Conservation (phyloP, 2,113 vertebrate genomes). For the Bujurquina vittata region DNA sequence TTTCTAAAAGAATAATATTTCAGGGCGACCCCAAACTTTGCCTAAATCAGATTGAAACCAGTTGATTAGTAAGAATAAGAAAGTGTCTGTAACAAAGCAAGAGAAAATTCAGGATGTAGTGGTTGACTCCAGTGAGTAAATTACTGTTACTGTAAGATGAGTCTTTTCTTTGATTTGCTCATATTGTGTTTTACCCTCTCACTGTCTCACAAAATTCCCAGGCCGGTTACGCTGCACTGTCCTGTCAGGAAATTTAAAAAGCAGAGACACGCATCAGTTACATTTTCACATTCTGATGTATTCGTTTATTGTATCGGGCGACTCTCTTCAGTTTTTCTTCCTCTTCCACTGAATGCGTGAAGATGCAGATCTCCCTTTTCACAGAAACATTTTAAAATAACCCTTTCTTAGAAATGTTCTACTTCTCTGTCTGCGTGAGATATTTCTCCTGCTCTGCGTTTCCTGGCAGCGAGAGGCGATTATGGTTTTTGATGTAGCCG, state of each 20-base stretch:
- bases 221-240: neutral
- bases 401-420: neutral
- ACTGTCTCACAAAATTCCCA: neutral
- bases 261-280: slow-evolving; percentile 5
- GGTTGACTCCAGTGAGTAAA: neutral
- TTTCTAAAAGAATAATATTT: neutral
- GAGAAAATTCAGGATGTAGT: neutral
- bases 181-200: too few species aligned
- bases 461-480: neutral
- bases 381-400: neutral
- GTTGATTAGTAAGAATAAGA: neutral
- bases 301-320: neutral
- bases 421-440: neutral
- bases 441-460: neutral
- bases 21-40: neutral
- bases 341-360: neutral
- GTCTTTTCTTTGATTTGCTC: neutral
- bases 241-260: neutral
- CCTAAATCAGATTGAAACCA: neutral
- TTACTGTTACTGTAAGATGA: neutral
- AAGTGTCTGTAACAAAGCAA: neutral
- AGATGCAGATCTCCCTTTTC: slow-evolving; percentile 11
- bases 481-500: neutral
- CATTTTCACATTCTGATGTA: slow-evolving; percentile 8
- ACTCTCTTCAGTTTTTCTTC: neutral